Evolutionary conservation across 2,888 invertebrate genomes (phyloP), one percentile per base, ranked within the genome.

Genomic region (Lasioglossum marginatum): DNA sequence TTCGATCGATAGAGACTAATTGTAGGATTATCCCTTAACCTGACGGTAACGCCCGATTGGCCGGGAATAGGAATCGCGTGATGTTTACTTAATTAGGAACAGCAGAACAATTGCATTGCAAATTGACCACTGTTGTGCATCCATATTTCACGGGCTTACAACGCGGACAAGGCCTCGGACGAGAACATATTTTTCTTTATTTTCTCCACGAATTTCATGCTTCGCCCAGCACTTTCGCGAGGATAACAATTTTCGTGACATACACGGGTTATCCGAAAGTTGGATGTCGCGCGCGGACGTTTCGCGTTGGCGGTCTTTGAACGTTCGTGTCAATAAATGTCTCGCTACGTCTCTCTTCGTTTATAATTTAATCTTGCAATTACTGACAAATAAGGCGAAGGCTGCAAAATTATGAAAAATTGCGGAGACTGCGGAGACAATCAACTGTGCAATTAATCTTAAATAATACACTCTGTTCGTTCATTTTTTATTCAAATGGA

Each of bases 11-110:
- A 57, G 57, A 75, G 74, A 84, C 79, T 84, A 84, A 84, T 84
- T 71, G 70, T 75, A 79, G 70, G 84, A 78, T 84, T 84, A 84
- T 84, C 84, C 85, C 79, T 78, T 84, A 84, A 84, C 84, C 82
- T 78, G 86, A 82, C 76, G 52, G 75, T 79, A 79, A 76, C 82
- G 78, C 76, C 66, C 78, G 82, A 86, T 78, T 76, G 82, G 82
- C 27, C 43, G 43, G 77, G 43, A 57, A 45, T 63, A 77, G 85
- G 81, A 86, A 73, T 76, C 52, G 76, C 86, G 63, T 19, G 70
- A 84, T 84, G 83, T 84, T 84, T 84, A 75, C 84, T 84, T 83
- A 79, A 83, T 84, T 70, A 79, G 78, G 43, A n/a, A 68, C 57
- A 14, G 23, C 60, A 40, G 72, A 31, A 68, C 57, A 40, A 74